Percentiles rank a stretch among this genome's conserved stretches.
Conservation (phyloP, 2,113 vertebrate genomes). For the Danionella cerebrum region DNA sequence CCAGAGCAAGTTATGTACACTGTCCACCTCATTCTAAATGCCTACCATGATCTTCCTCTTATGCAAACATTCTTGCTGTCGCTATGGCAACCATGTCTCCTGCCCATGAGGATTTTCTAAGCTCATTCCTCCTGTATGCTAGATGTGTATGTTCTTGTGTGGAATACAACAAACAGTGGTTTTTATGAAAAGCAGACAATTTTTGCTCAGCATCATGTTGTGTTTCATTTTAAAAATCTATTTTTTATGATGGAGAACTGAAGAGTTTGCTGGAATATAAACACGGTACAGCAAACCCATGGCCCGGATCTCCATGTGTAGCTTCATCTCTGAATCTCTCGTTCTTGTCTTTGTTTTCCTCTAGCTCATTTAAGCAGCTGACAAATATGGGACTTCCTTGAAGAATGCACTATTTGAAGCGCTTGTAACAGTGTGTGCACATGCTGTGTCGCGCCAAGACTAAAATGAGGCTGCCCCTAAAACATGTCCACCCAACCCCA, state of each 20-base stretch:
- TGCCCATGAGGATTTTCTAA: conserved; percentile 53
- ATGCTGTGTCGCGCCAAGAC: conserved; percentile 5
- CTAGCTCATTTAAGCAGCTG: conserved; percentile 29
- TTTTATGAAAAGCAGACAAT: neutral
- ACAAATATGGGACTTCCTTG: conserved; percentile 31
- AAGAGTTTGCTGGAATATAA: no score
- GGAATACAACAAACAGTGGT: neutral
- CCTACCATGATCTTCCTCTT: conserved; percentile 53
- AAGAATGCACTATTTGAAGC: conserved; percentile 33
- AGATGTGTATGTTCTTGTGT: neutral
- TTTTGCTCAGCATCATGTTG: no score
- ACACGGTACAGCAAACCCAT: conserved; percentile 16
- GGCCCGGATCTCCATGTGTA: neutral
- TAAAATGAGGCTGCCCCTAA: conserved; percentile 46
- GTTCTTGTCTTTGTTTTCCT: conserved; percentile 17
- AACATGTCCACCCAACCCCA: conserved; percentile 66
- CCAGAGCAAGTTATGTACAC: conserved; percentile 20
- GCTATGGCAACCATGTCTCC: conserved; percentile 66
- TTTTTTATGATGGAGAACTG: no score
- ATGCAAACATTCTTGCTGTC: conserved; percentile 69
- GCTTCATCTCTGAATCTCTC: conserved; percentile 28
- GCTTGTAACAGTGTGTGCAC: neutral
- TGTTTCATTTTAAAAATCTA: no score
- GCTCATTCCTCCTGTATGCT: conserved; percentile 26
- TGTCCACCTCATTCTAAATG: conserved; percentile 23